Evolutionary conservation across 2,113 vertebrate species (phyloP), one percentile per base, ranked within the genome.

Genomic region (Myrmecobius fasciatus): DNA sequence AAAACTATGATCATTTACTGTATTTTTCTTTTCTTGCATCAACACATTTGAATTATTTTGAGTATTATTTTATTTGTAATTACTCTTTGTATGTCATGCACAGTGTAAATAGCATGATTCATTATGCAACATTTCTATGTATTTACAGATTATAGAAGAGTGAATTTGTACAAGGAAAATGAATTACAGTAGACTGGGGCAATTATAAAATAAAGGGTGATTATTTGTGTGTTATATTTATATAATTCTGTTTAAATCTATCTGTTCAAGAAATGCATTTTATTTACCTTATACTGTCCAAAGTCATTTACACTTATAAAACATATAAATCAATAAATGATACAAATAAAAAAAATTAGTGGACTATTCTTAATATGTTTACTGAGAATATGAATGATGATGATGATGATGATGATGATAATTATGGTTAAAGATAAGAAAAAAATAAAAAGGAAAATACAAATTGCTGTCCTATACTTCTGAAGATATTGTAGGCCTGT

Each of bases 281-380:
- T 94, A 96, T 98, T 98, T 98, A 97, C 96, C 97, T 95, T 98
- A 95, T 97, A 97, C 95, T 98, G 96, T 98, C 97, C 92, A 97
- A 96, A 92, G 95, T 98, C 97, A 98, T 98, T 98, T 98, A 96
- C 95, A 96, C 97, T 98, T 98, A 96, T 94, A 96, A 94, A 98
- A 98, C 98, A 98, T 98, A 98, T 98, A 98, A 98, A 98, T 97
- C 97, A 99, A 99, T 99, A 99, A 99, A 98, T 97, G 93, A 98
- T 98, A 97, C 49, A 95, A 98, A 98, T 93, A 91, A 47, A 25
- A 95, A 20, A 36, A 92, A 48, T 96, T 89, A 96, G 3, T 93
- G 46, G 92, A 28, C 31, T 97, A 43, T 97, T 97, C 49, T 94
- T 91, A 94, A 89, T 47, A 2, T 36, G 10, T 92, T 53, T 96